Conservation (phyloP, 2,888 invertebrate genomes). For the Chirona hameri region DNA sequence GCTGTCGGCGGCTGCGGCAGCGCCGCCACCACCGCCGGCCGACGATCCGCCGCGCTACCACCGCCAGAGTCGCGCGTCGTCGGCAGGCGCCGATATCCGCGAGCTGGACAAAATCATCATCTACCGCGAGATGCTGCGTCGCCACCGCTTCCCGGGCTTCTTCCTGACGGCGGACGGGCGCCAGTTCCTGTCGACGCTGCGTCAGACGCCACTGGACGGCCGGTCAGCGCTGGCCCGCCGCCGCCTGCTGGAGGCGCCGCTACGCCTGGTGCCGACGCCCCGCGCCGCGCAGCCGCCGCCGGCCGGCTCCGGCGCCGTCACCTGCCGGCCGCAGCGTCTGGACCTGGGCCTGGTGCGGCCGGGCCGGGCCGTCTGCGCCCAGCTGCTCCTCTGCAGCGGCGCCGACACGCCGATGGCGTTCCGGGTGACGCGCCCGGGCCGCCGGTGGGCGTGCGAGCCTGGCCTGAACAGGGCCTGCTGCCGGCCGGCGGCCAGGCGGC, state of each 20-base stretch:
- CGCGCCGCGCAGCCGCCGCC: not conserved
- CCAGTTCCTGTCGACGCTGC: slow-evolving; percentile 23
- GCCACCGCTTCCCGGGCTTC: slow-evolving; percentile 25
- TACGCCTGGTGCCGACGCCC: not conserved
- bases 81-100: not conserved
- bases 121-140: slow-evolving; percentile 1
- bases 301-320: too few relatives aligned
- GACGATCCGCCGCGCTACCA: not conserved
- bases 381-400: not conserved
- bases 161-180: slow-evolving; percentile 9
- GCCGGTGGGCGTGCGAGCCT: not conserved
- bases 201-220: not conserved
- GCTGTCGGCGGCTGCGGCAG: too few relatives aligned
- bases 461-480: slow-evolving; percentile 24
- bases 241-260: not conserved
- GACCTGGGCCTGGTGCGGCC: slow-evolving; percentile 29
- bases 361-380: not conserved
- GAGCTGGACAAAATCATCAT: slow-evolving; percentile 9
- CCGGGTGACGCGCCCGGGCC: not conserved
- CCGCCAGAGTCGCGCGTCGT: not conserved
- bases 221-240: not conserved
- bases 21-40: not conserved
- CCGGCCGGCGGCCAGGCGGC: not conserved
- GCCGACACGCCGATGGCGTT: not conserved
- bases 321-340: not conserved